These are phyloP conservation scores for Penaeus chinensis DNA, from an alignment of 1,140 invertebrate species.

Conservation along the genomic window DNA sequence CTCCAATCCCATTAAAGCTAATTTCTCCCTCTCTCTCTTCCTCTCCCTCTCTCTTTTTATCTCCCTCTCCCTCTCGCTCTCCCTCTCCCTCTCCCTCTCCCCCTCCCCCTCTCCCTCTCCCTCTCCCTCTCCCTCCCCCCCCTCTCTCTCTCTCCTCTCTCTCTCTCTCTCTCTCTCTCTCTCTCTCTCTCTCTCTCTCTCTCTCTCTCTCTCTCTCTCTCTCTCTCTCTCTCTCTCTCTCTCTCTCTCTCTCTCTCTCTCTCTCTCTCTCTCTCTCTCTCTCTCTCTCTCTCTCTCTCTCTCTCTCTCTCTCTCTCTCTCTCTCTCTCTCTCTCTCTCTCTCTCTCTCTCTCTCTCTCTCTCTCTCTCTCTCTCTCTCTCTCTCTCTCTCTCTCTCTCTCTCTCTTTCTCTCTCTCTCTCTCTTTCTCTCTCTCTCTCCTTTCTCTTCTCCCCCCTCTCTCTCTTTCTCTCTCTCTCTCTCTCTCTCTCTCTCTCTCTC, in stretches of 20 bases:
- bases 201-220: not conserved
- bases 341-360: too few relatives aligned
- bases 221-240: not conserved
- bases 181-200: not conserved
- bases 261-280: not conserved
- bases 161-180: too few relatives aligned
- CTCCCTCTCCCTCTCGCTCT: too few relatives aligned
- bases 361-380: too few relatives aligned
- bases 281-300: too few relatives aligned
- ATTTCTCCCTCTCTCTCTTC: too few relatives aligned
- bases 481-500: conserved; percentile 1
- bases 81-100: not conserved
- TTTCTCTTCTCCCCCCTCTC: not conserved
- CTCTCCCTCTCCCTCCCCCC: conserved; percentile 19
- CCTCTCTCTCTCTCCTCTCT: not conserved
- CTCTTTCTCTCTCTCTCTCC: too few relatives aligned
- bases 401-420: too few relatives aligned
- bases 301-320: not conserved
- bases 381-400: too few relatives aligned
- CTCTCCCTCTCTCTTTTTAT: too few relatives aligned
- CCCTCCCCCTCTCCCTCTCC: not conserved
- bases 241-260: conserved; percentile 16
- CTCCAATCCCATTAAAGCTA: too few relatives aligned
- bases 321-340: not conserved
- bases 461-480: not conserved